Percentiles rank a stretch among this genome's conserved stretches.
These are phyloP conservation scores for Anthonomus grandis DNA, from an alignment of 1,140 invertebrate species.

Conservation along the genomic window DNA sequence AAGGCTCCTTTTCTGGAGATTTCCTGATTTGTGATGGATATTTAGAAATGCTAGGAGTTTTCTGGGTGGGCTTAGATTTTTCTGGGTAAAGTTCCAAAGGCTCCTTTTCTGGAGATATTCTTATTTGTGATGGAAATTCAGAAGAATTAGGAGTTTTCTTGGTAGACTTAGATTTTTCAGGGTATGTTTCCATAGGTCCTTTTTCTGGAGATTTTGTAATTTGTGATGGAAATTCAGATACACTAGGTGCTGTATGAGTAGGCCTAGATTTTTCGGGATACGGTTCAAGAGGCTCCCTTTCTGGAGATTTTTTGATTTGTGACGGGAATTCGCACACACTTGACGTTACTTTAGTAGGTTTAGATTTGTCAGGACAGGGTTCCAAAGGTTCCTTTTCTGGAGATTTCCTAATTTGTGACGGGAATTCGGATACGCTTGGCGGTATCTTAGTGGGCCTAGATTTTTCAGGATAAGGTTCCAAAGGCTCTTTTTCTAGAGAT, in stretches of 20 bases:
- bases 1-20: slow-evolving; percentile 24
- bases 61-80: slow-evolving; percentile 10
- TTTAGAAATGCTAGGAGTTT: slow-evolving; percentile 15
- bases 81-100: slow-evolving; percentile 28
- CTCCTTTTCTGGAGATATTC: slow-evolving; percentile 23
- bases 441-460: slow-evolving; percentile 16
- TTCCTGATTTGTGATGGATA: slow-evolving; percentile 24
- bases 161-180: slow-evolving; percentile 21
- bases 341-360: slow-evolving; percentile 18
- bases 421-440: slow-evolving; percentile 25
- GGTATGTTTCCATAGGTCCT: slow-evolving; percentile 27
- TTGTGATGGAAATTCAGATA: slow-evolving; percentile 31
- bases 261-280: slow-evolving; percentile 22
- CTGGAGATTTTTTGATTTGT: slow-evolving; percentile 24
- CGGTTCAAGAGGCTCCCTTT: slow-evolving; percentile 20
- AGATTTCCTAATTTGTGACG: slow-evolving; percentile 28
- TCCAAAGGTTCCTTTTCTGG: slow-evolving; percentile 22
- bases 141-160: slow-evolving; percentile 15
- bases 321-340: slow-evolving; percentile 26
- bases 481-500: slow-evolving; percentile 24
- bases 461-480: slow-evolving; percentile 27
- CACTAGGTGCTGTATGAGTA: slow-evolving; percentile 6
- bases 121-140: slow-evolving; percentile 29
- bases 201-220: slow-evolving; percentile 32
- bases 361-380: slow-evolving; percentile 7